Evolutionary conservation across 2,113 vertebrate species (phyloP), one percentile per base, ranked within the genome.

Genomic region (Genyomyrus donnyi): DNA sequence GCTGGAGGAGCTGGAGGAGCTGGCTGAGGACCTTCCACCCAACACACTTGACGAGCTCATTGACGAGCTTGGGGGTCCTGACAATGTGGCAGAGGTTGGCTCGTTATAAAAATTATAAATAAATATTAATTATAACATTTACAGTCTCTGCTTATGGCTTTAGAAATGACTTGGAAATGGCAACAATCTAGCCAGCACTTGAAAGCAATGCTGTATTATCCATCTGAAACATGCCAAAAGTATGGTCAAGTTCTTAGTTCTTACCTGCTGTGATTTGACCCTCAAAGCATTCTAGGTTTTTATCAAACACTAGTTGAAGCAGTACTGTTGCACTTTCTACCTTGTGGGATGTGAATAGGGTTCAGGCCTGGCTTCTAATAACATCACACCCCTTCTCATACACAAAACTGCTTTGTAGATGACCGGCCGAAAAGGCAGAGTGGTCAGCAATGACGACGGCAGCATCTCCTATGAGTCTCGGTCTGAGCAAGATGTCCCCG

Each of bases 21-120:
- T 99, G 74, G 96, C 98, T 2, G 97, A 97, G 93, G 94, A 97
- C 90, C 96, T 99, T 9, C 98, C 98, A 42, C 98, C 98, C 58
- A 99, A 99, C 91, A 99, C 98, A 0, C 94, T 99, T 90, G 98
- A 99, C 88, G 98, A 99, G 91, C 97, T 99, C 17, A 99, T 99
- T 24, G 98, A 99, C 89, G 98, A 99, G 19, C 96, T 99, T 88
- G 98, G 98, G 53, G 98, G 98, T 42, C 98, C 98, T 0, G 98
- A 99, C 89, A 99, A 98, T 0, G 98, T 99, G 9, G 98, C 98
- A 1, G 98, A 99, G 98, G 98, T 99, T 66, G 5, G 15, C 45
- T 31, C 2, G 0, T n/a, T 56, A 56, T 56, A 56, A 56, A 21
- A 24, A 19, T 15, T 19, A 53, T 21, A 21, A 56, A 7, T 21